Percentiles rank a stretch among this genome's conserved stretches.
Conservation (phyloP, 23 tunicate genomes). For the Pegea sp. region DNA sequence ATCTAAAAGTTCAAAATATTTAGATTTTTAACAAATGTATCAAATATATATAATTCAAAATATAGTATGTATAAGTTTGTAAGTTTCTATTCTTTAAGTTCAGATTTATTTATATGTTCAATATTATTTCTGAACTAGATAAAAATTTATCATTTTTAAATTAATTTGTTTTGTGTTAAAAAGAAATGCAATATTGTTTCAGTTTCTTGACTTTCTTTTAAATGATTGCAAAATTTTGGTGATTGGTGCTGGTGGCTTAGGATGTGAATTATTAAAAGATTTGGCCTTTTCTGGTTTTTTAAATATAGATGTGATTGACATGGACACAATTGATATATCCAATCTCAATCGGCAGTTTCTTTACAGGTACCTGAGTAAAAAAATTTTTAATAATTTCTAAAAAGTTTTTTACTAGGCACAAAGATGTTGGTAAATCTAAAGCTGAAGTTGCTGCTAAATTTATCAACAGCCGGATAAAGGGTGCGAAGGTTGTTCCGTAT, state of each 20-base stretch:
- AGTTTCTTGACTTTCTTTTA: conserved; percentile 22
- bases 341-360: conserved; percentile 82
- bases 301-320: conserved; percentile 77
- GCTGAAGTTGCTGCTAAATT: conserved; percentile 75
- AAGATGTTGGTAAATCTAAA: conserved; percentile 64
- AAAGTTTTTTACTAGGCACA: conserved; percentile 16
- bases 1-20: no score
- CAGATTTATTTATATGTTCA: neutral
- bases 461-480: conserved; percentile 49
- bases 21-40: no score
- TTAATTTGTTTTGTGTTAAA: neutral
- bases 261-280: conserved; percentile 84
- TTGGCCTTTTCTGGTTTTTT: conserved; percentile 45
- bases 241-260: conserved; percentile 92
- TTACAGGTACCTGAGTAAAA: conserved; percentile 9
- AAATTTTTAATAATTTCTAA: neutral
- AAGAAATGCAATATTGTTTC: neutral
- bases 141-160: neutral
- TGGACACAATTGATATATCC: conserved; percentile 94
- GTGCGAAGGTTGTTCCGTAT: conserved; percentile 54
- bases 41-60: neutral
- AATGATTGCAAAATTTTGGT: conserved; percentile 45
- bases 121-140: neutral
- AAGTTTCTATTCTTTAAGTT: neutral
- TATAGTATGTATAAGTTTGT: neutral